Conservation (phyloP, 2,888 invertebrate genomes). For the Criorhina ranunculi region DNA sequence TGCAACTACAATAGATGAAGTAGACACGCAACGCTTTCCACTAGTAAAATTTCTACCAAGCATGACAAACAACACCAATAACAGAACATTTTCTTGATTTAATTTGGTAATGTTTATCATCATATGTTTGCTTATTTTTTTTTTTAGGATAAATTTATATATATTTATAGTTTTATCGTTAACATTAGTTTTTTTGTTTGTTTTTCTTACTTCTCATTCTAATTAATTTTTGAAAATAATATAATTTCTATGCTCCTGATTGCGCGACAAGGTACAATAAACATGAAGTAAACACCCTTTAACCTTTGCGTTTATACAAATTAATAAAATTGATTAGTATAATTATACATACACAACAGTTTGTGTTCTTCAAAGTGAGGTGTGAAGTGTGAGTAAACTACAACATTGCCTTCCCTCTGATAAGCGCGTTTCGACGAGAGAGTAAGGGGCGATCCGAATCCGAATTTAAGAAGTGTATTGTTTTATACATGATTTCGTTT, state of each 20-base stretch:
- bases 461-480: conserved; percentile 26
- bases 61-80: not conserved
- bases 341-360: conserved; percentile 51
- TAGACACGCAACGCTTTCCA: too few species aligned
- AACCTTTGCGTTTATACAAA: conserved; percentile 53
- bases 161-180: conserved; percentile 47
- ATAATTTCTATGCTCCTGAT: conserved; percentile 43
- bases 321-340: conserved; percentile 48
- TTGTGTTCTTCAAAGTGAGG: conserved; percentile 41
- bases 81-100: conserved; percentile 6
- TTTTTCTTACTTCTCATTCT: conserved; percentile 18
- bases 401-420: conserved; percentile 12
- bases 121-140: conserved; percentile 42
- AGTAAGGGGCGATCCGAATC: conserved; percentile 7
- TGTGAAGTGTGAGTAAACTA: conserved; percentile 53
- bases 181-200: conserved; percentile 35
- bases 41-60: not conserved
- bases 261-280: conserved; percentile 34
- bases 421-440: conserved; percentile 31
- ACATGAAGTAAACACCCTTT: conserved; percentile 46
- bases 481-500: conserved; percentile 30
- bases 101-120: conserved; percentile 67
- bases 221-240: conserved; percentile 35
- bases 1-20: too few species aligned
- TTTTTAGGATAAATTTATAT: conserved; percentile 50